Percentiles rank a stretch among this genome's conserved stretches.
Conservation (phyloP, 2,888 invertebrate genomes). For the Cyrtodaria siliqua region DNA sequence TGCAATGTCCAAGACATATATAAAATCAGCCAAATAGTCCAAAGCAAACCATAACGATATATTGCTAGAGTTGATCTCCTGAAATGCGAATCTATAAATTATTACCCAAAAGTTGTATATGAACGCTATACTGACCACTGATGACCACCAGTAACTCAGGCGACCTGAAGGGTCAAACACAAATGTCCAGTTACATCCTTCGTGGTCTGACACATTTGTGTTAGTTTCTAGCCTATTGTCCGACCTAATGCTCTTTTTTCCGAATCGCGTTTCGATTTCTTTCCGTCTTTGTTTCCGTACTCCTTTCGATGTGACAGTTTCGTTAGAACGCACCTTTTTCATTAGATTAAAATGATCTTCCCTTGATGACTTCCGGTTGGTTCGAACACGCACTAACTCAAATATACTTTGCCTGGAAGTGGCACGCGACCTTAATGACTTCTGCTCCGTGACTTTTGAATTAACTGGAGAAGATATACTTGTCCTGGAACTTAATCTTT, state of each 20-base stretch:
- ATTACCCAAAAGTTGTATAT: conserved; percentile 88
- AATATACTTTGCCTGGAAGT: conserved; percentile 89
- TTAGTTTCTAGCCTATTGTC: conserved; percentile 81
- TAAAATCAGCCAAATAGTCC: conserved; percentile 98
- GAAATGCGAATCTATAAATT: conserved; percentile 99
- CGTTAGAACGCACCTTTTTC: conserved; percentile 88
- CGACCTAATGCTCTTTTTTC: conserved; percentile 80
- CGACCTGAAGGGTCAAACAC: conserved; percentile 99
- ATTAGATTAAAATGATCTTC: conserved; percentile 87
- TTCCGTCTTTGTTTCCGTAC: conserved; percentile 85
- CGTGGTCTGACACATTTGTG: conserved; percentile 88
- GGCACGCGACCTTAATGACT: conserved; percentile 86
- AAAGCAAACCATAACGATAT: conserved; percentile 98
- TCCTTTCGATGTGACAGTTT: conserved; percentile 89
- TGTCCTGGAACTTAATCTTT: conserved; percentile 88
- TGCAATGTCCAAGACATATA: conserved; percentile 97
- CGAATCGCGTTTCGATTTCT: conserved; percentile 86
- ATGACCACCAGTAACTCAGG: conserved; percentile 88
- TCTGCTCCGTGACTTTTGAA: conserved; percentile 84
- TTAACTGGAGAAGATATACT: conserved; percentile 85
- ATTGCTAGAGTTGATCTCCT: conserved; percentile 95
- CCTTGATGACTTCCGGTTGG: conserved; percentile 89
- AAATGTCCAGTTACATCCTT: conserved; percentile 91
- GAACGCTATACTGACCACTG: conserved; percentile 85
- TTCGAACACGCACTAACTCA: conserved; percentile 92